phyloP scores from a whole-genome alignment of 2,888 invertebrate genomes.

The Synanthedon formicaeformis region DNA sequence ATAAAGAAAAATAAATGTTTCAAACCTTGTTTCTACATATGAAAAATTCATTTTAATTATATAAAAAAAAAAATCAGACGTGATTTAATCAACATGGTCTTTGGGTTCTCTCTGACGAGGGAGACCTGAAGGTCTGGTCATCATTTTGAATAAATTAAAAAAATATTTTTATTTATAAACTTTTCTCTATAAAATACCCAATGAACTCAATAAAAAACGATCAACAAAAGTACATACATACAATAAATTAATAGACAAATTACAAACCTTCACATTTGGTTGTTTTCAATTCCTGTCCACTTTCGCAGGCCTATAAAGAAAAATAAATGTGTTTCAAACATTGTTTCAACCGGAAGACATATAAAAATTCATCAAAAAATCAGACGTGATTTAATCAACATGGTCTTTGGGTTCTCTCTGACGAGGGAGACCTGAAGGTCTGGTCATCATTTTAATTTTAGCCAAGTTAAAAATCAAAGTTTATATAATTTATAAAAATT shows the following conservation, averaged over 20 bases:
- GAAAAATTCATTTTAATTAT: neutral
- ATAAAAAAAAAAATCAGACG: conserved; percentile 36
- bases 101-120: conserved; percentile 41
- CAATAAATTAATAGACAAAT: no score
- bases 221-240: no score
- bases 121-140: conserved; percentile 36
- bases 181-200: no score
- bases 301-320: no score
- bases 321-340: no score
- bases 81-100: conserved; percentile 40
- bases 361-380: conserved; percentile 8
- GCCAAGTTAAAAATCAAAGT: no score
- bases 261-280: no score
- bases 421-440: conserved; percentile 39
- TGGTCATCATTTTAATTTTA: conserved; percentile 15
- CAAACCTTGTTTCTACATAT: neutral
- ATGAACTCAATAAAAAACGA: no score
- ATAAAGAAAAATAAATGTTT: no score
- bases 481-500: no score
- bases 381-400: conserved; percentile 45
- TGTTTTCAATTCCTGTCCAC: no score
- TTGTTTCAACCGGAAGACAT: neutral
- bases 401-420: conserved; percentile 41
- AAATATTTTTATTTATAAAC: no score
- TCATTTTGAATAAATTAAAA: conserved; percentile 7